These are phyloP conservation scores for Conger conger DNA, from an alignment of 2,113 vertebrate species.

Conservation along the genomic window DNA sequence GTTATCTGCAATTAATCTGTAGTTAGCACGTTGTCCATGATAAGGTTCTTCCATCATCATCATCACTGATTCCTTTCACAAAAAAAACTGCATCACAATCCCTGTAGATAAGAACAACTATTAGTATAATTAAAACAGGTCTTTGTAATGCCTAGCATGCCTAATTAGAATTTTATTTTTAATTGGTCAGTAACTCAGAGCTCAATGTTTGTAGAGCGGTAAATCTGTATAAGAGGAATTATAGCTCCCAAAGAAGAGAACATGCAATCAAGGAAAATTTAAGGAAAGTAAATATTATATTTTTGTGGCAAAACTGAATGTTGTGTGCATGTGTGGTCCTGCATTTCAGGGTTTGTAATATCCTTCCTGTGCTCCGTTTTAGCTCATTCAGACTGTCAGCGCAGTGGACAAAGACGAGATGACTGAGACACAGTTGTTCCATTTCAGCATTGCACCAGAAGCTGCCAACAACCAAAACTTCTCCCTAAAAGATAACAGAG, in stretches of 20 bases:
- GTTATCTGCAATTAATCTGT: too few relatives aligned
- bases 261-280: too few relatives aligned
- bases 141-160: neutral
- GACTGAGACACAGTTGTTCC: constrained; percentile 85
- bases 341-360: constrained; percentile 16
- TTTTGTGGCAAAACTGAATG: neutral
- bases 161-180: too few relatives aligned
- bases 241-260: too few relatives aligned
- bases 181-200: too few relatives aligned
- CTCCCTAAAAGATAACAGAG: constrained; percentile 92
- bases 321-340: neutral
- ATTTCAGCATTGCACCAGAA: constrained; percentile 86
- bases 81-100: too few relatives aligned
- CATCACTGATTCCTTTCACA: too few relatives aligned
- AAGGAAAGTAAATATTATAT: neutral
- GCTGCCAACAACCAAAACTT: constrained; percentile 92
- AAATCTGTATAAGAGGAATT: too few relatives aligned
- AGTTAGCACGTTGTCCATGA: neutral
- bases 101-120: too few relatives aligned
- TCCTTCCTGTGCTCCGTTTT: neutral
- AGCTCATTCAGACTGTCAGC: constrained; percentile 81
- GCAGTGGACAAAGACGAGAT: constrained; percentile 94
- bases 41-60: too few relatives aligned
- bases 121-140: neutral
- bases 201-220: too few relatives aligned